Conservation (phyloP, 2,113 vertebrate genomes). For the Microtus ochrogaster region DNA sequence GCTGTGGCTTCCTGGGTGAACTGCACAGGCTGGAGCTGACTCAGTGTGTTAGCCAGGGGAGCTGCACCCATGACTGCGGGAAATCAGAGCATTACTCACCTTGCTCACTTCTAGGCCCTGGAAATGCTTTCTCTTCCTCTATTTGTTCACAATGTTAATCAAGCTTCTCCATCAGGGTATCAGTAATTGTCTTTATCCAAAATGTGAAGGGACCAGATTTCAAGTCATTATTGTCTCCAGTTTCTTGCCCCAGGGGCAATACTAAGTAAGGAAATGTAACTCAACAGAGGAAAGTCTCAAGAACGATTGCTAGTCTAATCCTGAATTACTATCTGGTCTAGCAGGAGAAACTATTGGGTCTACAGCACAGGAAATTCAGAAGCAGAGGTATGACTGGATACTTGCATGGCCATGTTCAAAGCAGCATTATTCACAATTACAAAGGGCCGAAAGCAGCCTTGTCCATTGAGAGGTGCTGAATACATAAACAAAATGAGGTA, state of each 20-base stretch:
- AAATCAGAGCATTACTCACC: background rate
- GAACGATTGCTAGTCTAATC: constrained; percentile 68
- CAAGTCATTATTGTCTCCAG: background rate
- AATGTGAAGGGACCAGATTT: background rate
- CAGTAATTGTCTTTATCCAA: background rate
- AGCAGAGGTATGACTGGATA: background rate
- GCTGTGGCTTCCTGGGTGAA: background rate
- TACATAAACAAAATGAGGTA: background rate
- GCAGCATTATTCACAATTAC: background rate
- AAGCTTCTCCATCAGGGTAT: background rate
- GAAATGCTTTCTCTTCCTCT: background rate
- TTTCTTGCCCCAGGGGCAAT: background rate
- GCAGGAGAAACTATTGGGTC: background rate
- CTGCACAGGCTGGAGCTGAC: background rate
- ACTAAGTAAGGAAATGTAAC: background rate
- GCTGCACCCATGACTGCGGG: background rate
- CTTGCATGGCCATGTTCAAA: background rate
- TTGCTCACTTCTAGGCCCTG: background rate
- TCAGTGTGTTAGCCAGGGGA: background rate
- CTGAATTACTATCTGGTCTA: background rate
- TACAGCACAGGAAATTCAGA: background rate
- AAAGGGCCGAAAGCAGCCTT: background rate
- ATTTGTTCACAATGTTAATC: background rate
- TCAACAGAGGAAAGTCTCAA: constrained; percentile 2
- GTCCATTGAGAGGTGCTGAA: background rate